Conservation (phyloP, 2,797 vertebrate genomes). For the Rhinella marina region DNA sequence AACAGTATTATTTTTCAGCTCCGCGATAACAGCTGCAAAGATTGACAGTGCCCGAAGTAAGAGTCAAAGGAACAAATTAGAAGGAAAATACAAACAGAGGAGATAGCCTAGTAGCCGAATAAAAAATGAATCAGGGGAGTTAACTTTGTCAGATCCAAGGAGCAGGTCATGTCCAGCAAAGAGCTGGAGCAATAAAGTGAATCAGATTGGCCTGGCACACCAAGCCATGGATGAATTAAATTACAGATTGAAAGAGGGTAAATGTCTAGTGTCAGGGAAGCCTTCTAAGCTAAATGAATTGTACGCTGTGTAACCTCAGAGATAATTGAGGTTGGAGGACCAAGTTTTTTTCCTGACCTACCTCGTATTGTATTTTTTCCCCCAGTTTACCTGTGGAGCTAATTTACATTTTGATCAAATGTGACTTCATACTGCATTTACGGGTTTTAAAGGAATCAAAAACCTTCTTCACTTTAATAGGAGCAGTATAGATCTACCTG, state of each 20-base stretch:
- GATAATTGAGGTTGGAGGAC: constrained; percentile 38
- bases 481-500: not conserved
- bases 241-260: constrained; percentile 31
- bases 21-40: constrained; percentile 26
- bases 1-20: constrained; percentile 7
- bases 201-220: constrained; percentile 28
- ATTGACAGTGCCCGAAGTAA: constrained; percentile 20
- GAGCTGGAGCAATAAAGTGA: constrained; percentile 32
- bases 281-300: constrained; percentile 22
- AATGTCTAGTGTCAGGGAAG: constrained; percentile 37
- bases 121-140: constrained; percentile 40
- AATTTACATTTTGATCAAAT: not conserved
- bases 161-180: constrained; percentile 41
- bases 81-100: constrained; percentile 34
- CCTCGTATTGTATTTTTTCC: not conserved
- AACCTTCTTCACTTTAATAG: not conserved
- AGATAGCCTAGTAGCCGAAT: constrained; percentile 17
- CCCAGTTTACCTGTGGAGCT: not conserved
- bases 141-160: constrained; percentile 23
- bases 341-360: not conserved
- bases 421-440: not conserved
- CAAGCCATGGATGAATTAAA: constrained; percentile 42
- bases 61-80: constrained; percentile 32
- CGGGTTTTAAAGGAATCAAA: not conserved
- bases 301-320: not conserved